Evolutionary conservation across 2,888 invertebrate genomes (phyloP).

Genomic region (Phania funesta): DNA sequence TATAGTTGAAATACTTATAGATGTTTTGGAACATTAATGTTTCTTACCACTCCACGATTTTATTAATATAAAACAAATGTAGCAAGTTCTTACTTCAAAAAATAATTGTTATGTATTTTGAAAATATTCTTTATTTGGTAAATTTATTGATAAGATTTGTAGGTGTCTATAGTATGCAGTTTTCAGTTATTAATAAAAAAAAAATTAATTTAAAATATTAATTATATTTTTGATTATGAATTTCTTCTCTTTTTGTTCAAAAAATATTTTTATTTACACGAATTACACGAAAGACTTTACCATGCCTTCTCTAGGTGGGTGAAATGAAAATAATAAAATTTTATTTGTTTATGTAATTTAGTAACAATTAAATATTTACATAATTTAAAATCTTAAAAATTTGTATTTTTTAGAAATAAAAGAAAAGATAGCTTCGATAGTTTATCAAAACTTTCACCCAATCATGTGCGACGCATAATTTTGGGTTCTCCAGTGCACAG

Average conservation of each 20-base stretch:
- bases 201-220: conserved; percentile 1
- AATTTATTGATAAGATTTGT: not conserved
- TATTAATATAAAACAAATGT: too few species aligned
- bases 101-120: too few species aligned
- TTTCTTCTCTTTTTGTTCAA: conserved; percentile 33
- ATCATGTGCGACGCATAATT: conserved; percentile 74
- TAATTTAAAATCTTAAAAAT: not conserved
- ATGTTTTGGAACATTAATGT: too few species aligned
- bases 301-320: conserved; percentile 60
- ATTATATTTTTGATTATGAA: conserved; percentile 25
- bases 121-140: too few species aligned
- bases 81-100: too few species aligned
- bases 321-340: not conserved
- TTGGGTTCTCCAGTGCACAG: conserved; percentile 75
- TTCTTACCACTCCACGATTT: too few species aligned
- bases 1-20: too few species aligned
- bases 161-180: conserved; percentile 7
- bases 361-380: too few species aligned
- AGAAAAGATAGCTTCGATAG: conserved; percentile 73
- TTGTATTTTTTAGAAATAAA: conserved; percentile 70
- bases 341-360: not conserved
- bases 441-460: conserved; percentile 74
- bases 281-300: conserved; percentile 67
- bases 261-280: conserved; percentile 11
- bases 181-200: not conserved